Evolutionary conservation across 2,113 vertebrate species (phyloP).

Genomic region (Mustela lutreola): DNA sequence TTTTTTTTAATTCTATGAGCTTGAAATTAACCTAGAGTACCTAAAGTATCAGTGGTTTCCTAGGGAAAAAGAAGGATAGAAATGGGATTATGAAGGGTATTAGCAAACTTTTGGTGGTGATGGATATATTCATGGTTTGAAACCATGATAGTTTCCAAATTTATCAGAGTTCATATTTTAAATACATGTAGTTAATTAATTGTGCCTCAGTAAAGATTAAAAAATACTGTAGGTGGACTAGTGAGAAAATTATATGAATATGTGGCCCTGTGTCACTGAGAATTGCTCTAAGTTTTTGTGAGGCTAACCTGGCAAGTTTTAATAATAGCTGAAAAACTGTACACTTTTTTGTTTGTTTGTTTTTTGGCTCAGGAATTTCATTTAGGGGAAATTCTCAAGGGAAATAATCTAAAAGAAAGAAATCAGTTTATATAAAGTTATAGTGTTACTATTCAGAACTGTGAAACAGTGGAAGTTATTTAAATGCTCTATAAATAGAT

Average conservation of each 20-base stretch:
- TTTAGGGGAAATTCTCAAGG: neutral
- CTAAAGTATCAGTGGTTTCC: neutral
- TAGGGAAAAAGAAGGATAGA: neutral
- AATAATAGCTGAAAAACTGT: neutral
- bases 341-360: neutral
- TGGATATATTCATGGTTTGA: neutral
- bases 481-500: neutral
- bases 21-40: neutral
- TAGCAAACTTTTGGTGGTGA: neutral
- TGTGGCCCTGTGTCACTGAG: neutral
- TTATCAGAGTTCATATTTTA: neutral
- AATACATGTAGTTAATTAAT: neutral
- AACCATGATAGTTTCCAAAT: neutral
- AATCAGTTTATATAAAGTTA: neutral
- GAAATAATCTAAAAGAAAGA: constrained; percentile 24
- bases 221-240: neutral
- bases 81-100: neutral
- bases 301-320: neutral
- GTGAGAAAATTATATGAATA: neutral
- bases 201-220: neutral
- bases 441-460: neutral
- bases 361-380: neutral
- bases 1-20: neutral
- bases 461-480: constrained; percentile 32
- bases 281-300: constrained; percentile 9